Evolutionary conservation across 53 echinoderm and acorn worm species (phyloP).

Genomic region (Mesocentrotus franciscanus): DNA sequence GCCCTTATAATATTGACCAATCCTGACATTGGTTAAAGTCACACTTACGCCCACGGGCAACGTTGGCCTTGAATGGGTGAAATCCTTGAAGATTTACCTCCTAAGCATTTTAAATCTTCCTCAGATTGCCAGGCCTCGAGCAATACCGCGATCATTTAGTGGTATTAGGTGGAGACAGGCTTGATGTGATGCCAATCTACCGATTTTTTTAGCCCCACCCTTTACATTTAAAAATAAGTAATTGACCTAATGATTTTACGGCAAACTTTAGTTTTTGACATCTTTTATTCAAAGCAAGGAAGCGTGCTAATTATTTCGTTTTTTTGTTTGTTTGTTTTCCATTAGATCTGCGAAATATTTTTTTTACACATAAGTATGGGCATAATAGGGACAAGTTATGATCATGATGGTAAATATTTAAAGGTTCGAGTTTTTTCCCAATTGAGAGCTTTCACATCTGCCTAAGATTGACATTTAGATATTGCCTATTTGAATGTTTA

Average conservation of each 20-base stretch:
- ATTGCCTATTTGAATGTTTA: no score
- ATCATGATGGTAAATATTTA: no score
- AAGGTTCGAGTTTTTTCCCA: no score
- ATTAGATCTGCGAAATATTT: no score
- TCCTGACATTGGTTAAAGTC: neutral
- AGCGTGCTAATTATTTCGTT: no score
- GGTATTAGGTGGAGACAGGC: neutral
- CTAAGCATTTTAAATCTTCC: neutral
- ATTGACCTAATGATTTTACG: neutral
- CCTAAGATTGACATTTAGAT: no score
- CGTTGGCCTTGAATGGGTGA: neutral
- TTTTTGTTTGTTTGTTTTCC: no score
- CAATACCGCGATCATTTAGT: neutral
- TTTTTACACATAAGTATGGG: no score
- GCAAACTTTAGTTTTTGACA: neutral
- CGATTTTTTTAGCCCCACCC: neutral
- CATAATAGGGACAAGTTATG: no score
- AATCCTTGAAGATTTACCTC: neutral
- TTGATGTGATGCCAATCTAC: neutral
- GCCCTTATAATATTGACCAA: neutral
- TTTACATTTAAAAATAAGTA: neutral
- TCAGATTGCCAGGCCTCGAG: neutral
- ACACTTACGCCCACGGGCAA: neutral
- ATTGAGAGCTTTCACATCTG: no score
- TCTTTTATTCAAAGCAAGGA: no score